These are phyloP conservation scores for Harpegnathos saltator DNA, from an alignment of 1,140 invertebrate genomes.

Conservation along the genomic window DNA sequence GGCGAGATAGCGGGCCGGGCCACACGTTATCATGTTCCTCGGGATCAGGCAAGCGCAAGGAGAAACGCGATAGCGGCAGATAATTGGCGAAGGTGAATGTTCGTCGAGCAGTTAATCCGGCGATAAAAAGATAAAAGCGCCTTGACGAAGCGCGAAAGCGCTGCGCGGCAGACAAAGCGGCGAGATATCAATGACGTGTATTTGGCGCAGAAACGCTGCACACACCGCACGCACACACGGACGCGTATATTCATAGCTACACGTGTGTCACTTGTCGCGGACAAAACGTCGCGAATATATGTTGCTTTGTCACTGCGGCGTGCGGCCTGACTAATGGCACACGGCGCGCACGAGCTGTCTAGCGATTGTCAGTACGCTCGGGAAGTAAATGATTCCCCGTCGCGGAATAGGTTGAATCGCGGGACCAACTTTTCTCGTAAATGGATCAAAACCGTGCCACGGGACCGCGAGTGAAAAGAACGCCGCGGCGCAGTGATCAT, in stretches of 20 bases:
- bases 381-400: not conserved
- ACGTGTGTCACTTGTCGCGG: slow-evolving; percentile 9
- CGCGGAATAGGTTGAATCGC: not conserved
- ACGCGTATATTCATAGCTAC: not conserved
- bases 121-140: not conserved
- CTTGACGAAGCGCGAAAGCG: not conserved
- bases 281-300: slow-evolving; percentile 10
- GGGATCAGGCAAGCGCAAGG: too few species aligned
- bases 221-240: not conserved
- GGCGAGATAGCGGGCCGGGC: too few species aligned
- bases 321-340: slow-evolving; percentile 23
- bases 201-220: not conserved
- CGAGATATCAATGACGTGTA: not conserved
- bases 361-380: not conserved
- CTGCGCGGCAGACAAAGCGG: not conserved
- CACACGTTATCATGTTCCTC: too few species aligned
- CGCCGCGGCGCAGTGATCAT: too few species aligned
- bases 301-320: slow-evolving; percentile 7
- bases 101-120: not conserved
- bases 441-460: not conserved
- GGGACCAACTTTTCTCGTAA: not conserved
- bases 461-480: not conserved
- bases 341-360: not conserved
- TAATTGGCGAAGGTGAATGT: not conserved
- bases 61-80: not conserved